Percentiles rank a stretch among this genome's conserved stretches.
Evolutionary conservation across 2,113 vertebrate genomes (phyloP).

Genomic region (Peucedramus taeniatus): DNA sequence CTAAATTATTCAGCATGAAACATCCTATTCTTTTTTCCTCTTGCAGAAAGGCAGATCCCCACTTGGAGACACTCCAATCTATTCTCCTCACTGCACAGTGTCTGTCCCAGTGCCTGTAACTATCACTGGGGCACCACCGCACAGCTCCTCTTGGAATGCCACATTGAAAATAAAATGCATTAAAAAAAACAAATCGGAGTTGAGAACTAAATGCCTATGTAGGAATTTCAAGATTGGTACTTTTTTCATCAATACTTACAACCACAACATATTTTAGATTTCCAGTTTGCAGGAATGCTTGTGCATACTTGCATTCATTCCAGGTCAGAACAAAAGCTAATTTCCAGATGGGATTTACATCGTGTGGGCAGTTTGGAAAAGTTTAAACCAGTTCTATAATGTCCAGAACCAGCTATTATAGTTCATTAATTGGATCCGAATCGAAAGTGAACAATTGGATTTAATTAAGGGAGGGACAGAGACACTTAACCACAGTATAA

Average conservation of each 20-base stretch:
- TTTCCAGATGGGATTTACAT: conserved; percentile 35
- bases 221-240: not conserved
- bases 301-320: conserved; percentile 24
- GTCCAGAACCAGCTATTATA: not conserved
- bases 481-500: not conserved
- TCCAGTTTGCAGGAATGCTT: conserved; percentile 33
- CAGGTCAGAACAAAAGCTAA: conserved; percentile 25
- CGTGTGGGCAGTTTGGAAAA: conserved; percentile 11
- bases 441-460: conserved; percentile 2
- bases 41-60: not conserved
- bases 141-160: not conserved
- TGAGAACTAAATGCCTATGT: not conserved
- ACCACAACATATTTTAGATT: conserved; percentile 4
- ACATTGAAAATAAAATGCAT: not conserved
- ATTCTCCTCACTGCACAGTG: rapidly evolving
- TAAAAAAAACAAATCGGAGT: not conserved
- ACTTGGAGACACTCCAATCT: not conserved
- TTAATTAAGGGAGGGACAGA: not conserved
- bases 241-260: not conserved
- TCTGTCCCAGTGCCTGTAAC: not conserved
- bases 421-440: not conserved
- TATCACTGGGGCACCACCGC: not conserved
- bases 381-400: not conserved
- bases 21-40: not conserved
- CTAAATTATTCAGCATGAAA: not conserved